These are phyloP conservation scores for Columba livia DNA, from an alignment of 2,113 vertebrate species.

Conservation along the genomic window DNA sequence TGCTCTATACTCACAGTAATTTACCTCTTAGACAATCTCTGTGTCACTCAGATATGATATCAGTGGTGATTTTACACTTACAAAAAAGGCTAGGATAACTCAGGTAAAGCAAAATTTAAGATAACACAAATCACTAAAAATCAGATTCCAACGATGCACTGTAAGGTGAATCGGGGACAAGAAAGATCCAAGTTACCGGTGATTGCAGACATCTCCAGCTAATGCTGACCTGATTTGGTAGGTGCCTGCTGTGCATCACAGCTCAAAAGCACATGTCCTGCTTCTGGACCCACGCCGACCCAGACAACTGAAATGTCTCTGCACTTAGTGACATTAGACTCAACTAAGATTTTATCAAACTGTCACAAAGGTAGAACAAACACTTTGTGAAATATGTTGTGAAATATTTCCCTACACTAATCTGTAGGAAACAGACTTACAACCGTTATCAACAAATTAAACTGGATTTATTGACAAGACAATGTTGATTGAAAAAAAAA, in stretches of 20 bases:
- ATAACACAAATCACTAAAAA: background rate
- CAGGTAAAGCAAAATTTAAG: background rate
- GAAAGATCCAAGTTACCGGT: background rate
- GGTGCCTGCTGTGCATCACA: background rate
- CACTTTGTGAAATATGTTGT: background rate
- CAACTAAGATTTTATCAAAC: background rate
- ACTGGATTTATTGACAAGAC: background rate
- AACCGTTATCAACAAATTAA: slow-evolving; percentile 7
- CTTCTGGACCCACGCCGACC: background rate
- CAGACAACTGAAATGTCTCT: background rate
- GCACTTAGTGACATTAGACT: background rate
- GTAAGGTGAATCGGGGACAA: background rate
- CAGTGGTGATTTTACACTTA: background rate
- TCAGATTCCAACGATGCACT: background rate
- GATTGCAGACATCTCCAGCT: background rate
- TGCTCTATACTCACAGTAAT: background rate
- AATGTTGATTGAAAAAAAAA: background rate
- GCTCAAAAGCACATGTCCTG: background rate
- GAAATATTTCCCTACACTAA: background rate
- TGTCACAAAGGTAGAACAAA: background rate
- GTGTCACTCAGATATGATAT: background rate
- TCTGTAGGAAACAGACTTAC: background rate
- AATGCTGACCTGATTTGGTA: background rate
- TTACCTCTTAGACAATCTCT: background rate
- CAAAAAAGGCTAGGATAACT: background rate